Evolutionary conservation across 2,113 vertebrate species (phyloP).

Genomic region (Anhinga rufa): DNA sequence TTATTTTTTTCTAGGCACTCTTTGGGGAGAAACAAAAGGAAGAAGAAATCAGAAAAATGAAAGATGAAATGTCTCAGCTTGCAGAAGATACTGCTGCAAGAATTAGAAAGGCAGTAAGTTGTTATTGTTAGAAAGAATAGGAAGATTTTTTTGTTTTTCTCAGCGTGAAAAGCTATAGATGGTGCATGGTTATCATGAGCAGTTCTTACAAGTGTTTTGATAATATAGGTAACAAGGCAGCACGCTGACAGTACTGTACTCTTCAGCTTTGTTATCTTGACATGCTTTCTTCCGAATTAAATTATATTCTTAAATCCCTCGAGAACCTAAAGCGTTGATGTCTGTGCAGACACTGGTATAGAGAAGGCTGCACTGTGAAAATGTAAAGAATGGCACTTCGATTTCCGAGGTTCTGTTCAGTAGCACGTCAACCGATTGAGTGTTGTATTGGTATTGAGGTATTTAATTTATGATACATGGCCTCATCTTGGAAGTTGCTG

Average conservation of each 20-base stretch:
- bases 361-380: not conserved
- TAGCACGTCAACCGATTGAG: not conserved
- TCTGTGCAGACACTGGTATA: not conserved
- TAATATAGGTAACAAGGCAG: not conserved
- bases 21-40: conserved; percentile 87
- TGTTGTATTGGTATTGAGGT: not conserved
- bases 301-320: not conserved
- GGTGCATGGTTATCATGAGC: not conserved
- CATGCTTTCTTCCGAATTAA: not conserved
- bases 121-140: not conserved
- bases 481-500: not conserved
- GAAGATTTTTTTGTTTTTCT: not conserved
- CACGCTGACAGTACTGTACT: not conserved
- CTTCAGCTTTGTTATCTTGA: not conserved
- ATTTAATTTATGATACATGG: not conserved
- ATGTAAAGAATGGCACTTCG: not conserved
- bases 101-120: conserved; percentile 84
- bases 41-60: conserved; percentile 84
- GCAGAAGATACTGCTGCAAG: conserved; percentile 78
- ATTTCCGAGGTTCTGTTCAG: not conserved
- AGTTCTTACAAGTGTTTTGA: not conserved
- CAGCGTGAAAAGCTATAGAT: not conserved
- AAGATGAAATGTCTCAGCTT: conserved; percentile 79
- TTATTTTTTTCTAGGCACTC: conserved; percentile 74
- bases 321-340: not conserved